Evolutionary conservation across 2,113 vertebrate species (phyloP).

Genomic region (Orcinus orca): DNA sequence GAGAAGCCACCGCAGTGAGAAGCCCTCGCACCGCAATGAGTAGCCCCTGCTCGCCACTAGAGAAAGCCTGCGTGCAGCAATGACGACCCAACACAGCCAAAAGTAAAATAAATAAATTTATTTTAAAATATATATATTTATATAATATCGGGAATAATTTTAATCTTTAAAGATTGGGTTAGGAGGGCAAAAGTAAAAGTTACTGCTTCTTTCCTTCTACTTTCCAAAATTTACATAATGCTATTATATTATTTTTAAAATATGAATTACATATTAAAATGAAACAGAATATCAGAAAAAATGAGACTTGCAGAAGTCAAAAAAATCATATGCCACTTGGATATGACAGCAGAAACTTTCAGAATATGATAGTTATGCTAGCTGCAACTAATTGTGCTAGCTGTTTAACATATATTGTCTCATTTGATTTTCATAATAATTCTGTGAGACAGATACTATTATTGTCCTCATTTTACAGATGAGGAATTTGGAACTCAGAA

Average conservation of each 20-base stretch:
- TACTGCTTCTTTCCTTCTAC: background rate
- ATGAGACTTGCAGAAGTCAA: background rate
- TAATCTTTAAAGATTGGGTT: background rate
- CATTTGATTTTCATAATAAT: background rate
- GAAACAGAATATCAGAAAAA: conserved; percentile 14
- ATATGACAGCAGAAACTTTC: background rate
- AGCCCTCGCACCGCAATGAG: too few relatives aligned
- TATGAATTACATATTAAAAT: conserved; percentile 22
- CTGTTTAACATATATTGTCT: background rate
- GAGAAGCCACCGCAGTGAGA: too few relatives aligned
- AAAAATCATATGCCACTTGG: background rate
- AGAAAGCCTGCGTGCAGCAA: too few relatives aligned
- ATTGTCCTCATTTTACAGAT: background rate
- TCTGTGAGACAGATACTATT: background rate
- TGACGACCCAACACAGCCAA: too few relatives aligned
- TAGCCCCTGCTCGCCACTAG: too few relatives aligned
- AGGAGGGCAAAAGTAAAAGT: background rate
- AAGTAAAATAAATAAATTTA: too few relatives aligned
- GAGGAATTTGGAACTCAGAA: background rate
- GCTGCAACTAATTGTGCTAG: background rate
- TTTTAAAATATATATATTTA: too few relatives aligned
- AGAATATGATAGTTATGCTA: background rate
- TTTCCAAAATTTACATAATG: background rate
- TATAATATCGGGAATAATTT: background rate
- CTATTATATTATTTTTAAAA: background rate